Percentiles rank a stretch among this genome's conserved stretches.
These are phyloP conservation scores for Penaeus monodon DNA, from an alignment of 2,888 invertebrate species.

Conservation along the genomic window DNA sequence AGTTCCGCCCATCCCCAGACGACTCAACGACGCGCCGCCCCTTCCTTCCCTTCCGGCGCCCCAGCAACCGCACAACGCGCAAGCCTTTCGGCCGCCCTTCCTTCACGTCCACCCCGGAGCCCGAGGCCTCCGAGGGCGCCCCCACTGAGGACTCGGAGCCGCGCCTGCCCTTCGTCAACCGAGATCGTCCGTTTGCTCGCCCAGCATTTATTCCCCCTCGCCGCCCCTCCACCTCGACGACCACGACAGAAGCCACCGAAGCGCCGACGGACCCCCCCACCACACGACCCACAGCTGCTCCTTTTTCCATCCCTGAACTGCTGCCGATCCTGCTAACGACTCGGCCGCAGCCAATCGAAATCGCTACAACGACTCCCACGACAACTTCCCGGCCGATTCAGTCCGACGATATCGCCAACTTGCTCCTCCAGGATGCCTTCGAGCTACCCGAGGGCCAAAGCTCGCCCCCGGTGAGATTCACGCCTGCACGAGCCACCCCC, in stretches of 20 bases:
- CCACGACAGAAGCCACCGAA: constrained; percentile 3
- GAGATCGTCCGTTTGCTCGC: constrained; percentile 33
- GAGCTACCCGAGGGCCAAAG: constrained; percentile 23
- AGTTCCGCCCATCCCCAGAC: neutral
- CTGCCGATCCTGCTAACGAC: neutral
- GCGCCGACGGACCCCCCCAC: constrained; percentile 14
- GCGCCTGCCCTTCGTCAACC: neutral
- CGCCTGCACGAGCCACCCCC: constrained; percentile 21
- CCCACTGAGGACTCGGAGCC: neutral
- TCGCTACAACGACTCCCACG: constrained; percentile 17
- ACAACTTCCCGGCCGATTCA: constrained; percentile 30
- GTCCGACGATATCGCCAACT: constrained; percentile 51
- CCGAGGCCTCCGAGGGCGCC: neutral
- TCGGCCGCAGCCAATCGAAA: constrained; percentile 8
- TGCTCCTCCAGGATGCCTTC: constrained; percentile 51
- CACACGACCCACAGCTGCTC: neutral
- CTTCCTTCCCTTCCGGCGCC: constrained; percentile 43
- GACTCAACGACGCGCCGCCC: constrained; percentile 14
- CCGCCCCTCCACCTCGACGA: constrained; percentile 7
- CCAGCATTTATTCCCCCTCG: constrained; percentile 57
- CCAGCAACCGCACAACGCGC: constrained; percentile 35
- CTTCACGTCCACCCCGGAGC: neutral
- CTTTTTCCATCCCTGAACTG: constrained; percentile 11
- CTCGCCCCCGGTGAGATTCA: constrained; percentile 33
- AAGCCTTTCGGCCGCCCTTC: neutral